These are phyloP conservation scores for Vulpes ferrilata DNA, from an alignment of 2,113 vertebrate genomes.

Conservation along the genomic window DNA sequence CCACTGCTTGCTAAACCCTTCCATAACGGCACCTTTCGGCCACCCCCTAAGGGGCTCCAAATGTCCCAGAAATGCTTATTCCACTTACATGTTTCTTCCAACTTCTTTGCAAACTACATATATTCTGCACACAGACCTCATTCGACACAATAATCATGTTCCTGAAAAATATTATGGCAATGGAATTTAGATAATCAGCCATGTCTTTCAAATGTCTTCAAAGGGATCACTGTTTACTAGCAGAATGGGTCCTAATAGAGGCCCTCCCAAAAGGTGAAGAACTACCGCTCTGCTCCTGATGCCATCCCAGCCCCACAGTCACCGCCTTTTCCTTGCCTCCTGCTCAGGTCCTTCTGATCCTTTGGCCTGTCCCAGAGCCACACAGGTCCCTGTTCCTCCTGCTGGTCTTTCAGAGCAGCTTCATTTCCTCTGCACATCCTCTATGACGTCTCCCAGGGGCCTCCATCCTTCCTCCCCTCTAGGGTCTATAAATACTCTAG, in stretches of 20 bases:
- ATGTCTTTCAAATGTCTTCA: background rate
- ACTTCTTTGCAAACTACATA: slow-evolving; percentile 17
- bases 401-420: slow-evolving; percentile 64
- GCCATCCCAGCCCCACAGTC: background rate
- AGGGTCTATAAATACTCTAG: slow-evolving; percentile 75
- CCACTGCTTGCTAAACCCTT: background rate
- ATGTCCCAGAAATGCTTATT: background rate
- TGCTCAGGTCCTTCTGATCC: slow-evolving; percentile 65
- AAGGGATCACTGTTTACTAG: background rate
- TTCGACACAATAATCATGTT: background rate
- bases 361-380: slow-evolving; percentile 6
- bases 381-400: slow-evolving; percentile 9
- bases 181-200: background rate
- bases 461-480: slow-evolving; percentile 78
- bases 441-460: slow-evolving; percentile 75
- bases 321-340: background rate
- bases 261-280: background rate
- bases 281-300: background rate
- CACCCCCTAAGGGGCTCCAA: background rate
- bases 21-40: background rate
- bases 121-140: background rate
- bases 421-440: slow-evolving; percentile 79
- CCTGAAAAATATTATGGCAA: background rate
- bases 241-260: background rate
- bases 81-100: slow-evolving; percentile 25